Percentiles rank a stretch among this genome's conserved stretches.
phyloP scores from a whole-genome alignment of 2,797 vertebrate genomes.

The Sitta carolinensis region DNA sequence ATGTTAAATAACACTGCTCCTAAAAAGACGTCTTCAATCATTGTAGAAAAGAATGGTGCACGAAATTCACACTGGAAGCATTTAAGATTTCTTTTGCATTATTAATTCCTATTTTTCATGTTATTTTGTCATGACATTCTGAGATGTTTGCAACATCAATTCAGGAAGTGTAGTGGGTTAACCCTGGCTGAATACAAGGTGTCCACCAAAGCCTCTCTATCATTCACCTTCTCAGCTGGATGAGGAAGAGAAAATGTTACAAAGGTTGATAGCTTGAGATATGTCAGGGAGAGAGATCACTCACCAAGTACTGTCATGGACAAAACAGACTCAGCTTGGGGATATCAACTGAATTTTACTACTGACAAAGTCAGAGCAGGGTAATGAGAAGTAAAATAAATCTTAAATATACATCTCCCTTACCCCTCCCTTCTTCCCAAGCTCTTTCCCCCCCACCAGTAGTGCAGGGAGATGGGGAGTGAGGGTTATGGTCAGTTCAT shows the following conservation, averaged over 20 bases:
- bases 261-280: not conserved
- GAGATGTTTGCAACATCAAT: not conserved
- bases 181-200: not conserved
- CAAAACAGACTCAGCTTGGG: not conserved
- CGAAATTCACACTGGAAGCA: not conserved
- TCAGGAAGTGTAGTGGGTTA: not conserved
- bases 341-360: not conserved
- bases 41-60: not conserved
- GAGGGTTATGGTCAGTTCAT: not conserved
- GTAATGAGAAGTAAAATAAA: not conserved
- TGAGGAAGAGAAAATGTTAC: not conserved
- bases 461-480: not conserved
- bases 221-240: not conserved
- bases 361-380: not conserved
- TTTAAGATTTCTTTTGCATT: not conserved
- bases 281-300: not conserved
- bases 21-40: conserved; percentile 13
- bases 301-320: not conserved
- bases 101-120: not conserved
- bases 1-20: conserved; percentile 47
- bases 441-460: not conserved
- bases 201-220: not conserved
- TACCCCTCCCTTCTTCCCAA: not conserved
- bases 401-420: not conserved
- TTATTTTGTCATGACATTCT: not conserved